Conservation (phyloP, 1,140 invertebrate genomes). For the Zaprionus vittiger region DNA sequence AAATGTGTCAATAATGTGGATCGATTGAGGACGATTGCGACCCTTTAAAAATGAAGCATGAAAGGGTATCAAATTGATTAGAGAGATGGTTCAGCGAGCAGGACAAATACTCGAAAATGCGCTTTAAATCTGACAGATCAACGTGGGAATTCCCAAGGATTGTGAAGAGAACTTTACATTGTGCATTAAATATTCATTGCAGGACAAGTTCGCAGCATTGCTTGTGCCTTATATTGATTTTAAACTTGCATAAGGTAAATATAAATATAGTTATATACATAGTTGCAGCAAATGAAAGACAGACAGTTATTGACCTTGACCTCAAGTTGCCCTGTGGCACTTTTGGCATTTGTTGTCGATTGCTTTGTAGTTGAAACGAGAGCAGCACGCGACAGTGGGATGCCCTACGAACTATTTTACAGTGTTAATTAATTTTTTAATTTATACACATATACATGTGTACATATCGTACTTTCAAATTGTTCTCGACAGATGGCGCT, state of each 20-base stretch:
- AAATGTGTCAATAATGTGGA: slow-evolving; percentile 81
- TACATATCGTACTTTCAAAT: too few relatives aligned
- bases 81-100: neutral
- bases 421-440: too few relatives aligned
- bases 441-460: too few relatives aligned
- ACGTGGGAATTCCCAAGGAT: neutral
- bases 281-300: neutral
- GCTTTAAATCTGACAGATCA: neutral
- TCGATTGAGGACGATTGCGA: slow-evolving; percentile 59
- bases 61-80: slow-evolving; percentile 61
- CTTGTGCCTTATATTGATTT: neutral
- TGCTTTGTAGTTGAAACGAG: slow-evolving; percentile 23
- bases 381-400: too few relatives aligned
- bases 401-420: too few relatives aligned
- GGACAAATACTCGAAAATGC: neutral
- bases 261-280: neutral
- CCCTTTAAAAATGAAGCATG: slow-evolving; percentile 61
- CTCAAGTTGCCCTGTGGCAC: slow-evolving; percentile 4
- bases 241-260: neutral
- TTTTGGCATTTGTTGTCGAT: slow-evolving; percentile 2
- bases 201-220: neutral
- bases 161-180: too few relatives aligned
- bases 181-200: neutral
- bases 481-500: too few relatives aligned
- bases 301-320: slow-evolving; percentile 9